Percentiles rank a stretch among this genome's conserved stretches.
Conservation (phyloP, 2,888 invertebrate species). For the Junonia oenone region DNA sequence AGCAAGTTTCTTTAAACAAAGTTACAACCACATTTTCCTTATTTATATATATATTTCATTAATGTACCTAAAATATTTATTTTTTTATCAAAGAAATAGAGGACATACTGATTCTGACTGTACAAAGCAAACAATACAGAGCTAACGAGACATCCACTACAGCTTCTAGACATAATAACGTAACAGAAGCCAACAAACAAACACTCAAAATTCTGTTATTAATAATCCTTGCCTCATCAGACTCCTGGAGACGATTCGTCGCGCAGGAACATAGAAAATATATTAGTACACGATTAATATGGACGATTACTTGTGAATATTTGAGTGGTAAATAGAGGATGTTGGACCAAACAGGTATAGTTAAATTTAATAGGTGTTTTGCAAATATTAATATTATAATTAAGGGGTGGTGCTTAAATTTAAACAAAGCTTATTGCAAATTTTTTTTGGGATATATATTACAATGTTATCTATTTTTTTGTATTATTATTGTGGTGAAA, state of each 20-base stretch:
- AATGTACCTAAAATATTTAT: too few species aligned
- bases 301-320: background rate
- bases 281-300: conserved; percentile 46
- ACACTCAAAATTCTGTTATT: conserved; percentile 32
- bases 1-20: too few species aligned
- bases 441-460: too few species aligned
- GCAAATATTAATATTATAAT: background rate
- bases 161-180: conserved; percentile 16
- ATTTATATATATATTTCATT: too few species aligned
- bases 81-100: too few species aligned
- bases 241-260: conserved; percentile 76
- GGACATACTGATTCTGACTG: background rate
- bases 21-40: too few species aligned
- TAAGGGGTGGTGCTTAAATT: too few species aligned
- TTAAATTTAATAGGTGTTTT: too few species aligned
- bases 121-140: conserved; percentile 1
- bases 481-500: too few species aligned
- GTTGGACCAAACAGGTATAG: too few species aligned
- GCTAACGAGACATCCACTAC: conserved; percentile 16
- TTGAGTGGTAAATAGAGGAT: background rate
- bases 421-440: too few species aligned
- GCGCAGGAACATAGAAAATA: conserved; percentile 55
- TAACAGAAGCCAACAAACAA: conserved; percentile 31
- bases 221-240: conserved; percentile 59
- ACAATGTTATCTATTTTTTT: too few species aligned